Percentiles rank a stretch among this genome's conserved stretches.
phyloP scores from a whole-genome alignment of 1,140 invertebrate species.

The Apis laboriosa region DNA sequence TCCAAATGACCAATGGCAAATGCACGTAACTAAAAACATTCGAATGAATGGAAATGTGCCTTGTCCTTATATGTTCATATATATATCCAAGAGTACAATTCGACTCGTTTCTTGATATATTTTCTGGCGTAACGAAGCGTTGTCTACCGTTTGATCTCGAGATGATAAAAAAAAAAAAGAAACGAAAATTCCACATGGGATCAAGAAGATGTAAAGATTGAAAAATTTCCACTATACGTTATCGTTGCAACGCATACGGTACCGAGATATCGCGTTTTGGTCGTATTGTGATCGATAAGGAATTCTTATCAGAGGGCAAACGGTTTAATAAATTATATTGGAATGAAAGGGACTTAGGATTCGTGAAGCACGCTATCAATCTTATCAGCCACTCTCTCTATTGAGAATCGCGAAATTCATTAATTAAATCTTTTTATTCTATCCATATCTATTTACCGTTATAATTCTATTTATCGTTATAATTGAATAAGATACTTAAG shows the following conservation, averaged over 20 bases:
- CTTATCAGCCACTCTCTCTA: not conserved
- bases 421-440: not conserved
- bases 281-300: slow-evolving; percentile 49
- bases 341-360: slow-evolving; percentile 34
- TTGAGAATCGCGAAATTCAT: not conserved
- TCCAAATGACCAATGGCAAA: too few relatives aligned
- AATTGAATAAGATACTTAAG: too few relatives aligned
- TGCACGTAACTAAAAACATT: too few relatives aligned
- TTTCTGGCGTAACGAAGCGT: not conserved
- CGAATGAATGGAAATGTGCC: too few relatives aligned
- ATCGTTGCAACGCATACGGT: slow-evolving; percentile 30
- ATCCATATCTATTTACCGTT: too few relatives aligned
- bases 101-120: not conserved
- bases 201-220: not conserved
- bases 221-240: slow-evolving; percentile 53
- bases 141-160: not conserved
- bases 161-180: not conserved
- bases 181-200: not conserved
- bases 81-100: not conserved
- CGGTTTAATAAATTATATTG: slow-evolving; percentile 53
- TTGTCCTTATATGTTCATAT: too few relatives aligned
- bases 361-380: slow-evolving; percentile 16
- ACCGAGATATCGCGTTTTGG: slow-evolving; percentile 26
- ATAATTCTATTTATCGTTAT: too few relatives aligned
- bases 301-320: slow-evolving; percentile 33